Percentiles rank a stretch among this genome's conserved stretches.
Conservation (phyloP, 2,113 vertebrate genomes). For the Menidia beryllina region DNA sequence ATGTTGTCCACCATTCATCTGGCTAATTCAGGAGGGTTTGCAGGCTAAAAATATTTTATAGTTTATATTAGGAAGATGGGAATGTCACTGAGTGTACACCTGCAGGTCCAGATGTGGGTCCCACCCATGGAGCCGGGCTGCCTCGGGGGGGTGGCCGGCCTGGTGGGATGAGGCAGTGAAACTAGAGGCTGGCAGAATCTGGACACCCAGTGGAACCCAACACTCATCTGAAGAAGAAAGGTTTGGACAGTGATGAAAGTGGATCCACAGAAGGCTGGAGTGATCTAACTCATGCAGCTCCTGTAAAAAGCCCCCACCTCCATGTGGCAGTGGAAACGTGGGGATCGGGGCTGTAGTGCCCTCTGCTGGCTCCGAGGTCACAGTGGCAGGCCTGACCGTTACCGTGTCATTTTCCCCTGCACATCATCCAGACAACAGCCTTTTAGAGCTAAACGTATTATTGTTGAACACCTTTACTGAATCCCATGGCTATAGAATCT, state of each 20-base stretch:
- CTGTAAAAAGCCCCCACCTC: slow-evolving; percentile 72
- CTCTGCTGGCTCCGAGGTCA: slow-evolving; percentile 59
- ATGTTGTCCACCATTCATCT: not conserved
- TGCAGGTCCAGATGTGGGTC: slow-evolving; percentile 62
- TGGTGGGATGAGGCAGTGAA: slow-evolving; percentile 79
- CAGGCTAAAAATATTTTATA: not conserved
- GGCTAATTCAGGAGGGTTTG: not conserved
- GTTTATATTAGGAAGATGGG: too few species aligned
- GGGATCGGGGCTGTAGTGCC: slow-evolving; percentile 63
- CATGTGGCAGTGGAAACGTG: slow-evolving; percentile 84
- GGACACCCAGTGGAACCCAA: slow-evolving; percentile 83
- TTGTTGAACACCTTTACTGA: not conserved
- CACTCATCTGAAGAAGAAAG: slow-evolving; percentile 80
- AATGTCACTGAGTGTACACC: slow-evolving; percentile 35
- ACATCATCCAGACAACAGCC: not conserved
- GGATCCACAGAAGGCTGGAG: not conserved
- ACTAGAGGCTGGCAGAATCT: slow-evolving; percentile 75
- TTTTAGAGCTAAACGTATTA: not conserved
- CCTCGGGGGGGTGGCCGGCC: slow-evolving; percentile 68
- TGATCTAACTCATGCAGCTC: not conserved
- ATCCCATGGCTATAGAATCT: not conserved
- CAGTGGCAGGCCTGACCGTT: slow-evolving; percentile 51
- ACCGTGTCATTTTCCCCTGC: slow-evolving; percentile 61
- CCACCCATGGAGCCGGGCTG: slow-evolving; percentile 68
- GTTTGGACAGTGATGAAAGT: not conserved